A percentile compares a stretch with the other conserved stretches of the same genome.
Evolutionary conservation across 2,888 invertebrate species (phyloP).

Genomic region (Vannuccia rotundouncinata): DNA sequence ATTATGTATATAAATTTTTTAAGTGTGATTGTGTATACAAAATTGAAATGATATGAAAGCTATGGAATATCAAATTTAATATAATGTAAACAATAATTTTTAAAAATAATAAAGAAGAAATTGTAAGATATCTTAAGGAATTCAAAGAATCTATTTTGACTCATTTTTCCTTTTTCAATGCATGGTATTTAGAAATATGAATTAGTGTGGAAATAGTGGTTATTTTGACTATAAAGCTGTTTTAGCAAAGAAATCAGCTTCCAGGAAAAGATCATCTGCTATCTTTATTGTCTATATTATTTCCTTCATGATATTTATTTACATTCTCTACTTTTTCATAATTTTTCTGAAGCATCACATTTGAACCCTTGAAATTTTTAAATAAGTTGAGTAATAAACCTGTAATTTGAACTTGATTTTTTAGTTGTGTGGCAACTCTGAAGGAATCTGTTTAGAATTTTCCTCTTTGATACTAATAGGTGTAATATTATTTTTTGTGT

Average conservation of each 20-base stretch:
- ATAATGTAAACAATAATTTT: not conserved
- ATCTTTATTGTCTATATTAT: not conserved
- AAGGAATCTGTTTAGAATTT: too few relatives aligned
- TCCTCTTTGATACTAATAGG: too few relatives aligned
- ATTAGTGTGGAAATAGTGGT: not conserved
- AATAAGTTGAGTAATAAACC: too few relatives aligned
- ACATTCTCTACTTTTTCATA: too few relatives aligned
- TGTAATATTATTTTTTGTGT: too few relatives aligned
- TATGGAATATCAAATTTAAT: not conserved
- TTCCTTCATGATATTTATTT: too few relatives aligned
- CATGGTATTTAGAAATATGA: not conserved
- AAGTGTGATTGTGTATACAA: too few relatives aligned
- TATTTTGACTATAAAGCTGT: not conserved
- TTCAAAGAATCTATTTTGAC: not conserved
- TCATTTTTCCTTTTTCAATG: not conserved
- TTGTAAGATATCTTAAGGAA: not conserved
- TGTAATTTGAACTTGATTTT: too few relatives aligned
- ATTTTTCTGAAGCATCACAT: too few relatives aligned
- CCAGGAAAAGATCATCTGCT: not conserved
- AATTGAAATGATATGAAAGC: not conserved
- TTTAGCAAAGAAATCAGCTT: not conserved
- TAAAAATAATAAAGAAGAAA: not conserved
- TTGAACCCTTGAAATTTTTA: too few relatives aligned
- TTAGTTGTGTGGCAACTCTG: too few relatives aligned
- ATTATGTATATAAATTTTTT: too few relatives aligned